Evolutionary conservation across 1,140 invertebrate species (phyloP), one percentile per base, ranked within the genome.

Genomic region (Yoshiicerus persimilis): DNA sequence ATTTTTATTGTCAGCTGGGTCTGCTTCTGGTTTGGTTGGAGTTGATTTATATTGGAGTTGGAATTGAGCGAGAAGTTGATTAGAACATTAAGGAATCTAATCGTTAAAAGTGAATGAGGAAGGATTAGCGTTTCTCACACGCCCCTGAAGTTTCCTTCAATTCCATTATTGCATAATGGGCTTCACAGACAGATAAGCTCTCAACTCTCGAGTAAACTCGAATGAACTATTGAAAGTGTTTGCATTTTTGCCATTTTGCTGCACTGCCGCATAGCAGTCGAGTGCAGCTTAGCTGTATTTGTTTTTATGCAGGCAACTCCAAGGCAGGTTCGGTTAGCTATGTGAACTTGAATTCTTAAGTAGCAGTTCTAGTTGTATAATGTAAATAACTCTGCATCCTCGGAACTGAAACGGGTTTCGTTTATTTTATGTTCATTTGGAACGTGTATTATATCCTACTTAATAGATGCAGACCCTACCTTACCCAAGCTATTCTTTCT

Each of bases 141-240:
- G 75, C 75, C 75, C 75, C 75, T 80, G 75, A 80, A 80, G 34
- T 80, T 80, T 80, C 75, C 75, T 80, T 80, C 75, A 80, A 36
- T 80, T 38, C 75, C 75, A 80, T 80, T 80, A 80, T 80, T 80
- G 75, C 75, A 80, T 80, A 80, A 80, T 77, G 23, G 4, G 20
- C 75, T 36, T 80, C 75, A n/a, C 75, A 80, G 75, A 36, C 70
- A 36, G 75, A 80, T 34, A 32, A 34, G n/a, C 75, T 80, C n/a
- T 25, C 62, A n/a, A n/a, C n/a, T 66, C n/a, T 66, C n/a, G 9
- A 77, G 16, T 34, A 13, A 30, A 80, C 20, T 38, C 30, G 16
- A 38, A 25, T 38, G 32, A 70, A 36, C 34, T n/a, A 80, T 80
- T 80, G 75, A 80, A 80, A 80, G 75, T 80, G 75, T 80, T 80